A percentile compares a stretch with the other conserved stretches of the same genome.
phyloP scores from a whole-genome alignment of 2,888 invertebrate genomes.

The Noctua janthina region DNA sequence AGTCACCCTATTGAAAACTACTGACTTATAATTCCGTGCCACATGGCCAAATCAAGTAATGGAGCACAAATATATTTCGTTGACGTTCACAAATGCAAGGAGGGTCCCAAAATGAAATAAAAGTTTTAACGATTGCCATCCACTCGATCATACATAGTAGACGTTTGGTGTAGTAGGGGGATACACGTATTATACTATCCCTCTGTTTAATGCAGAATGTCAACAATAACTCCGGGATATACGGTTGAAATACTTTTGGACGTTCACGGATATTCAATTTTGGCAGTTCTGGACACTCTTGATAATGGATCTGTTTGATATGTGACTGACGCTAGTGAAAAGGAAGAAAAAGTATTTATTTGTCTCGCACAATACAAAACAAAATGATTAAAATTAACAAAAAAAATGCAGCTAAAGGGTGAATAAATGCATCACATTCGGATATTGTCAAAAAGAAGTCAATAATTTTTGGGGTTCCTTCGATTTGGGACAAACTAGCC shows the following conservation, averaged over 20 bases:
- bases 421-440: not conserved
- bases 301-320: not conserved
- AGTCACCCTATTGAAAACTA: constrained; percentile 8
- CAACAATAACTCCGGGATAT: constrained; percentile 10
- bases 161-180: constrained; percentile 25
- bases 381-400: too few relatives aligned
- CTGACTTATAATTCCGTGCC: constrained; percentile 18
- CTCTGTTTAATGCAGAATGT: constrained; percentile 28
- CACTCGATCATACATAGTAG: constrained; percentile 50
- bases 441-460: not conserved
- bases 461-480: not conserved
- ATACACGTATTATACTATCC: constrained; percentile 7
- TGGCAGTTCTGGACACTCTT: not conserved
- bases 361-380: too few relatives aligned
- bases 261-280: not conserved
- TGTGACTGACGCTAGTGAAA: not conserved
- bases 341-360: too few relatives aligned
- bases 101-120: constrained; percentile 53
- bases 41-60: constrained; percentile 30
- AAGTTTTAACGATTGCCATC: constrained; percentile 38
- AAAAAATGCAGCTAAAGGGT: not conserved
- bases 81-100: constrained; percentile 20
- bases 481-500: not conserved
- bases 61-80: constrained; percentile 34
- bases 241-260: not conserved